Conservation (phyloP, 2,888 invertebrate genomes). For the Sinopyrophorus schimmeli region DNA sequence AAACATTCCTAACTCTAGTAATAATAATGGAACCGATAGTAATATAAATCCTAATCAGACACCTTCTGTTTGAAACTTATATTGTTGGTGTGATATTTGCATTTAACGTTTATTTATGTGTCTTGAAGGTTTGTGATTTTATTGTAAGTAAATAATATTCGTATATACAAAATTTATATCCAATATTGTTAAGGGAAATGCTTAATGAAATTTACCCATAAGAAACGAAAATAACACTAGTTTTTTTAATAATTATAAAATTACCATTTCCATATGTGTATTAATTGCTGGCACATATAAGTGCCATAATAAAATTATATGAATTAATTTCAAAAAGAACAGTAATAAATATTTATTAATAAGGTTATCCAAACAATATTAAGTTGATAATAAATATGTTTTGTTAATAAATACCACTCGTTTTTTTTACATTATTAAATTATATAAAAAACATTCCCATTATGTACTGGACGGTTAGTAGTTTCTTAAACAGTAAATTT, state of each 20-base stretch:
- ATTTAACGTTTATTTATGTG: constrained; percentile 26
- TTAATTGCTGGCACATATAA: no score
- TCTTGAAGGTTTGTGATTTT: constrained; percentile 30
- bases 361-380: constrained; percentile 25
- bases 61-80: constrained; percentile 9
- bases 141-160: constrained; percentile 15
- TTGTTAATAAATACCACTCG: constrained; percentile 25
- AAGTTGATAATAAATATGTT: constrained; percentile 27
- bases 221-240: no score
- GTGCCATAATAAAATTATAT: no score
- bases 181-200: constrained; percentile 2
- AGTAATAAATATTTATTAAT: constrained; percentile 29
- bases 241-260: no score
- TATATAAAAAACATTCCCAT: constrained; percentile 24
- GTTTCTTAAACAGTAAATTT: no score
- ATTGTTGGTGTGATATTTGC: constrained; percentile 12
- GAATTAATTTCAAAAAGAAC: no score
- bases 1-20: constrained; percentile 1
- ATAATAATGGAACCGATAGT: not conserved
- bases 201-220: no score
- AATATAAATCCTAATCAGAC: constrained; percentile 2
- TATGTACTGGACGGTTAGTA: constrained; percentile 26
- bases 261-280: no score
- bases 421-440: constrained; percentile 14
- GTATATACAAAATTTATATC: no score